Percentiles rank a stretch among this genome's conserved stretches.
Evolutionary conservation across 2,797 vertebrate species (phyloP).

Genomic region (Girardinus metallicus): DNA sequence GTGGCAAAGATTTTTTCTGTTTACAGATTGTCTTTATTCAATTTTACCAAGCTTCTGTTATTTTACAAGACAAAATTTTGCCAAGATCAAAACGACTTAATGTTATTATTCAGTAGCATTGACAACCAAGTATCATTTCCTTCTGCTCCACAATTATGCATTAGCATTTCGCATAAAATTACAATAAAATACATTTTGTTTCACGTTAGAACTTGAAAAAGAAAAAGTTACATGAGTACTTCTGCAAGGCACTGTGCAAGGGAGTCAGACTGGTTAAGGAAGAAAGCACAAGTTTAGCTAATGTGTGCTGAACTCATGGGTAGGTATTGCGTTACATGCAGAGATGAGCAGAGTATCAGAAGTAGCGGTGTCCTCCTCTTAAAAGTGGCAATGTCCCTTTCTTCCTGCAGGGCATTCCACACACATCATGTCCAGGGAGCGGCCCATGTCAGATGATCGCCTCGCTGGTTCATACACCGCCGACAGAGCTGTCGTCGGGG

Average conservation of each 20-base stretch:
- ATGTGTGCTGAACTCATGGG: constrained; percentile 15
- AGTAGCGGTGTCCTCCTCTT: constrained; percentile 57
- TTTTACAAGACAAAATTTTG: not conserved
- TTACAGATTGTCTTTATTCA: not conserved
- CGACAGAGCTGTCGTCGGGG: constrained; percentile 80
- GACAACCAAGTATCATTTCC: not conserved
- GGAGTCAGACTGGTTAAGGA: not conserved
- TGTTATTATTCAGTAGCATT: not conserved
- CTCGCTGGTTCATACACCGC: constrained; percentile 77
- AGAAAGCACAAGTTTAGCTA: constrained; percentile 22
- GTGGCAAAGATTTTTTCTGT: not conserved
- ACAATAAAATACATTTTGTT: not conserved
- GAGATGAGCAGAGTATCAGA: constrained; percentile 54
- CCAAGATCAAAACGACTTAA: not conserved
- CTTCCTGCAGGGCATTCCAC: constrained; percentile 74
- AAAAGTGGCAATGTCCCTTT: constrained; percentile 65
- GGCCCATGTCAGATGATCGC: constrained; percentile 73
- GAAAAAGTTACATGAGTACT: not conserved
- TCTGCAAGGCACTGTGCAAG: not conserved
- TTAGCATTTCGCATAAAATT: not conserved
- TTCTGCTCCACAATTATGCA: not conserved
- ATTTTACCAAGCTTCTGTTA: not conserved
- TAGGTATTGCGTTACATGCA: constrained; percentile 55
- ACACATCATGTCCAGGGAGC: constrained; percentile 68
- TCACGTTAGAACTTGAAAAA: not conserved